Conservation (phyloP, 2,888 invertebrate genomes). For the Mythimna vitellina region DNA sequence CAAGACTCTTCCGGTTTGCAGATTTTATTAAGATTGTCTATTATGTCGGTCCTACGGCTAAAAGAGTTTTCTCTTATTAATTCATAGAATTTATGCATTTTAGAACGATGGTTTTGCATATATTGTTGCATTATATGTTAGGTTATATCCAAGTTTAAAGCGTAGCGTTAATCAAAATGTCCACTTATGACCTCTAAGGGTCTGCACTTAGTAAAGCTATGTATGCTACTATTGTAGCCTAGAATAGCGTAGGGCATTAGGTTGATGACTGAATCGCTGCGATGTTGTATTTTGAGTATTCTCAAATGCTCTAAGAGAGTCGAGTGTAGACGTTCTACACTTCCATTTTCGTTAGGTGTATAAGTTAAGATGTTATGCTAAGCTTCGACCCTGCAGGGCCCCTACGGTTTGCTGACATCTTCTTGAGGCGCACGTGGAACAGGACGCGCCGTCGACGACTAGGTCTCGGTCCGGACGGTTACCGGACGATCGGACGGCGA, state of each 20-base stretch:
- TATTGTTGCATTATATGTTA: not conserved
- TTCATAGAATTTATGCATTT: not conserved
- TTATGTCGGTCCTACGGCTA: not conserved
- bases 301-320: not conserved
- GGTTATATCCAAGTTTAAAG: not conserved
- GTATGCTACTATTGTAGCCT: not conserved
- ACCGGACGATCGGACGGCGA: too few species aligned
- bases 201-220: not conserved
- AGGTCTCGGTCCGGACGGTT: too few species aligned
- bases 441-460: too few species aligned
- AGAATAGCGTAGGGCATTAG: conserved; percentile 1
- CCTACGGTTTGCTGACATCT: too few species aligned
- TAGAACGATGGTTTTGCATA: not conserved
- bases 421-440: too few species aligned
- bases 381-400: too few species aligned
- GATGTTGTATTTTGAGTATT: not conserved
- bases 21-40: not conserved
- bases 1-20: not conserved
- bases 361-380: not conserved
- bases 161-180: not conserved
- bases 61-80: not conserved
- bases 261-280: not conserved
- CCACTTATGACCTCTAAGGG: not conserved
- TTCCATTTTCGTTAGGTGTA: not conserved
- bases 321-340: not conserved